Evolutionary conservation across 2,797 vertebrate species (phyloP).

Genomic region (Eutrigla gurnardus): DNA sequence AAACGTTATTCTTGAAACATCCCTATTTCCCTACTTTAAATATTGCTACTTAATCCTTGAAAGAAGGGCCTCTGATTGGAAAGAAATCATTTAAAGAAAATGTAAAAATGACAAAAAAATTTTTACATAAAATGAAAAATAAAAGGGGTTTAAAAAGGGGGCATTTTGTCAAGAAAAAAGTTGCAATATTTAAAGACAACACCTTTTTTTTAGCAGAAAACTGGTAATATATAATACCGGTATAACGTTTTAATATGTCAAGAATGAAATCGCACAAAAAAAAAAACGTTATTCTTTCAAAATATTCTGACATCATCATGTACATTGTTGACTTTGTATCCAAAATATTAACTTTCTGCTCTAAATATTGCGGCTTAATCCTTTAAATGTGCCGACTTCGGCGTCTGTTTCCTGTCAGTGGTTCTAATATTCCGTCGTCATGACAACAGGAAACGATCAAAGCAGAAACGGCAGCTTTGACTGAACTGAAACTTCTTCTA

Average conservation of each 20-base stretch:
- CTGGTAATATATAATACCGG: background rate
- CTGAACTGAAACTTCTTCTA: background rate
- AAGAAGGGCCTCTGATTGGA: background rate
- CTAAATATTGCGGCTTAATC: too few species aligned
- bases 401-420: background rate
- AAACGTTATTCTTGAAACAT: too few species aligned
- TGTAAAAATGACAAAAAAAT: background rate
- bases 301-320: background rate
- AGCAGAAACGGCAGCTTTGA: too few species aligned
- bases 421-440: accelerated
- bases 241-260: background rate
- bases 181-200: background rate
- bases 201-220: background rate
- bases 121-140: too few species aligned
- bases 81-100: background rate
- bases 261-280: too few species aligned
- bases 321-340: background rate
- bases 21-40: too few species aligned
- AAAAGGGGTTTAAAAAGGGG: background rate
- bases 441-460: too few species aligned
- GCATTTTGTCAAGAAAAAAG: background rate
- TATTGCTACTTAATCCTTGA: too few species aligned
- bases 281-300: background rate
- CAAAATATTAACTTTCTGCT: background rate
- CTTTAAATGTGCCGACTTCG: background rate